Percentiles rank a stretch among this genome's conserved stretches.
phyloP scores from a whole-genome alignment of 2,888 invertebrate genomes.

The Polylopha cassiicola region DNA sequence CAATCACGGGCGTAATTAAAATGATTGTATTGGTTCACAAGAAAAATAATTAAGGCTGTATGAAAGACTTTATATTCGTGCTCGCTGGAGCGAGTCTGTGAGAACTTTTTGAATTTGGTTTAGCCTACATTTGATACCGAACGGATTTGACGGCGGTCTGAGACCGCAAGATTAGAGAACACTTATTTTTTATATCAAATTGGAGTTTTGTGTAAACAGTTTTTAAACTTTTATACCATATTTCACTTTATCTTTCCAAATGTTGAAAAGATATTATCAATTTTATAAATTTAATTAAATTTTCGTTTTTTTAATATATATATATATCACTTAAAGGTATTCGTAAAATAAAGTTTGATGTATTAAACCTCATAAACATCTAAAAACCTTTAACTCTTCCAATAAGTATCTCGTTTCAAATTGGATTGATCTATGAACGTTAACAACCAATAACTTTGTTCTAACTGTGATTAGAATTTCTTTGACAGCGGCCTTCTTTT shows the following conservation, averaged over 20 bases:
- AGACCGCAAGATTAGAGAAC: conserved; percentile 39
- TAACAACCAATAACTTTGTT: conserved; percentile 6
- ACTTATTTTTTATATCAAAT: conserved; percentile 33
- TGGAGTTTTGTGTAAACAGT: too few species aligned
- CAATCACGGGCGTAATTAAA: conserved; percentile 29
- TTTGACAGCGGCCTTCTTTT: conserved; percentile 14
- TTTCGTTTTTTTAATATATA: too few species aligned
- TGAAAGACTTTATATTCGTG: conserved; percentile 56
- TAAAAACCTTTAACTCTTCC: conserved; percentile 8
- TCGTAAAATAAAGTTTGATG: too few species aligned
- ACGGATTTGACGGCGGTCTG: conserved; percentile 56
- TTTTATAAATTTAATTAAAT: too few species aligned
- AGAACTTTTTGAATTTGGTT: conserved; percentile 65
- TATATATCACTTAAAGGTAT: too few species aligned
- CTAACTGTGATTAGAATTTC: conserved; percentile 9
- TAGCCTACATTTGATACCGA: conserved; percentile 67
- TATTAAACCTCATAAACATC: too few species aligned
- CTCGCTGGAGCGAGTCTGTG: conserved; percentile 68
- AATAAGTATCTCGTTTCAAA: conserved; percentile 10
- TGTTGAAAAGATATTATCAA: too few species aligned
- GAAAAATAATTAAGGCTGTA: conserved; percentile 68
- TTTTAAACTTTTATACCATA: too few species aligned
- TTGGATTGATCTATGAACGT: conserved; percentile 9
- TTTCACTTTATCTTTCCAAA: too few species aligned
- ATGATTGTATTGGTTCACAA: conserved; percentile 70